These are phyloP conservation scores for Fulica atra DNA, from an alignment of 2,113 vertebrate genomes.

Conservation along the genomic window DNA sequence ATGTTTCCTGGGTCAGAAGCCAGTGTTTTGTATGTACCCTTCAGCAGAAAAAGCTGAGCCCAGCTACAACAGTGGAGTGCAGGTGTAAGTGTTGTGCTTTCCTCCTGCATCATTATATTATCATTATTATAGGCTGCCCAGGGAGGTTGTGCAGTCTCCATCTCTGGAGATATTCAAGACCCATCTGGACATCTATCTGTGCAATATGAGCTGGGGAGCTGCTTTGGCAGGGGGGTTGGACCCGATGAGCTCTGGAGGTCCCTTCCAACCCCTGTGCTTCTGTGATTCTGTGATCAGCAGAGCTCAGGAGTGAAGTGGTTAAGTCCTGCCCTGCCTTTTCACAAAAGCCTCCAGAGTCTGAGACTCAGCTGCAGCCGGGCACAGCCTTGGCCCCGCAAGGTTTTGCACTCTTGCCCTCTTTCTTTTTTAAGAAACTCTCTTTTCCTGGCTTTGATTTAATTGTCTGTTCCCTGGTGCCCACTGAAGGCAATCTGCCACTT, in stretches of 20 bases:
- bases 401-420: conserved; percentile 58
- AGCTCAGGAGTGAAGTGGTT: conserved; percentile 1
- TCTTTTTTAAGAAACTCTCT: conserved; percentile 61
- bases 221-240: too few species aligned
- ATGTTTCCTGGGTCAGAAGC: not conserved
- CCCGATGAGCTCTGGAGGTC: too few species aligned
- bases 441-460: conserved; percentile 54
- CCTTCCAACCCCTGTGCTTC: too few species aligned
- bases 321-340: not conserved
- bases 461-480: conserved; percentile 33
- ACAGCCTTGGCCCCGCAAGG: conserved; percentile 12
- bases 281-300: too few species aligned
- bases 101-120: too few species aligned
- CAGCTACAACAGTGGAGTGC: not conserved
- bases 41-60: not conserved
- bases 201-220: too few species aligned
- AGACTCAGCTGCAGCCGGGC: conserved; percentile 45
- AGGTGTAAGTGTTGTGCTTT: not conserved
- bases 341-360: not conserved
- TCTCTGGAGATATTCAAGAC: too few species aligned
- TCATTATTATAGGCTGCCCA: too few species aligned
- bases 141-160: too few species aligned
- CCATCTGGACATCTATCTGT: too few species aligned
- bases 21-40: not conserved
- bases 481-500: conserved; percentile 9